Conservation (phyloP, 2,797 vertebrate genomes). For the Periparus ater region DNA sequence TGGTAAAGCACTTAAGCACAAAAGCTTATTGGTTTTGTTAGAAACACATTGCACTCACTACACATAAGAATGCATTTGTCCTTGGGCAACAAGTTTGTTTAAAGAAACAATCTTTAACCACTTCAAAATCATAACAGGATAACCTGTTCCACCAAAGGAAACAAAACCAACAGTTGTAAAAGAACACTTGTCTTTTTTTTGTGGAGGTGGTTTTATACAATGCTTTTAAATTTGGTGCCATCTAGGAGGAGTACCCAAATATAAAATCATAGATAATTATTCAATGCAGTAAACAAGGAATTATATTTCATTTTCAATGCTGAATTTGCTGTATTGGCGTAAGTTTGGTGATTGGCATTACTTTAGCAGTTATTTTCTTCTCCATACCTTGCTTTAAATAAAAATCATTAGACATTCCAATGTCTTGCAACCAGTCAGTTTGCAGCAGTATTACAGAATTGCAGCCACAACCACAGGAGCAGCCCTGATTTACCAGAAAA, state of each 20-base stretch:
- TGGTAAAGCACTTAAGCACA: neutral
- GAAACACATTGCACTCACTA: neutral
- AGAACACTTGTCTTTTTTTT: neutral
- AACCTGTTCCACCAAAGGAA: neutral
- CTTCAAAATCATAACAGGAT: neutral
- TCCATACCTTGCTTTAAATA: neutral
- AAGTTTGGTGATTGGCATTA: neutral
- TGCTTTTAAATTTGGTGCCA: neutral
- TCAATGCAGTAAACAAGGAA: neutral
- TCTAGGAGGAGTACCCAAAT: neutral
- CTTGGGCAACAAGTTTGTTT: neutral
- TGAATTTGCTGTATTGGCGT: neutral
- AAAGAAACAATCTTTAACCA: neutral
- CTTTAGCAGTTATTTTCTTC: neutral
- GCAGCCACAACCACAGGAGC: neutral
- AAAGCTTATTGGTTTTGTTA: neutral
- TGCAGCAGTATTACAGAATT: neutral
- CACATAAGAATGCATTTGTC: neutral
- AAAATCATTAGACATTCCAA: neutral
- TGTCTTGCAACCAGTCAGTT: neutral
- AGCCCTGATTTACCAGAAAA: neutral
- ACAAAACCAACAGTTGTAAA: neutral
- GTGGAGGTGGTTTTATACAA: neutral
- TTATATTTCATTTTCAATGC: neutral
- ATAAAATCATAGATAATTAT: neutral